Evolutionary conservation across 2,113 vertebrate genomes (phyloP).

Genomic region (Chunga burmeisteri): DNA sequence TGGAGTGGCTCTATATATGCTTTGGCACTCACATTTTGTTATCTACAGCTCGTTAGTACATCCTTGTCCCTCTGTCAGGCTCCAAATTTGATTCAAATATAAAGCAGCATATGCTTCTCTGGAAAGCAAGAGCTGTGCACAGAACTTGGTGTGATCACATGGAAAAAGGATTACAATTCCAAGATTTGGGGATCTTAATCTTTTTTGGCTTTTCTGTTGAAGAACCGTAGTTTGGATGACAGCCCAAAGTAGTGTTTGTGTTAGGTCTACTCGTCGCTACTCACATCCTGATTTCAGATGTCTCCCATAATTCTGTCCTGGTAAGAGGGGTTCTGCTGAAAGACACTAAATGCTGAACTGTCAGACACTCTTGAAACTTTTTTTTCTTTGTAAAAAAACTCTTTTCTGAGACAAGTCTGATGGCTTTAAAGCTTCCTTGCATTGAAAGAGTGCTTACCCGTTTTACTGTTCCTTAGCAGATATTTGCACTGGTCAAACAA

Average conservation of each 20-base stretch:
- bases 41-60: not conserved
- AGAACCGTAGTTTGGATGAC: not conserved
- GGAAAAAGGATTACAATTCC: not conserved
- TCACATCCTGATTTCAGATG: not conserved
- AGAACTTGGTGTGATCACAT: not conserved
- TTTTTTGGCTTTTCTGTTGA: not conserved
- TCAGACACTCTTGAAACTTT: no score
- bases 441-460: not conserved
- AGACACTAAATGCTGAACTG: not conserved
- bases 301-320: not conserved
- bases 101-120: not conserved
- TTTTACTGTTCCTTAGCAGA: not conserved
- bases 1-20: not conserved
- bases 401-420: not conserved
- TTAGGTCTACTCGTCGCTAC: not conserved
- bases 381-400: not conserved
- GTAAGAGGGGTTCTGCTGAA: not conserved
- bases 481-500: not conserved
- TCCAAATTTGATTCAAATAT: not conserved
- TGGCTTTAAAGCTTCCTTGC: not conserved
- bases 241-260: not conserved
- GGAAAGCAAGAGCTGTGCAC: not conserved
- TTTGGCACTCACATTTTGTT: not conserved
- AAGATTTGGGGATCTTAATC: not conserved
- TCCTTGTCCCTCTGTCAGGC: not conserved